Evolutionary conservation across 2,888 invertebrate genomes (phyloP), one percentile per base, ranked within the genome.

Genomic region (Flabesymbios commensalis): DNA sequence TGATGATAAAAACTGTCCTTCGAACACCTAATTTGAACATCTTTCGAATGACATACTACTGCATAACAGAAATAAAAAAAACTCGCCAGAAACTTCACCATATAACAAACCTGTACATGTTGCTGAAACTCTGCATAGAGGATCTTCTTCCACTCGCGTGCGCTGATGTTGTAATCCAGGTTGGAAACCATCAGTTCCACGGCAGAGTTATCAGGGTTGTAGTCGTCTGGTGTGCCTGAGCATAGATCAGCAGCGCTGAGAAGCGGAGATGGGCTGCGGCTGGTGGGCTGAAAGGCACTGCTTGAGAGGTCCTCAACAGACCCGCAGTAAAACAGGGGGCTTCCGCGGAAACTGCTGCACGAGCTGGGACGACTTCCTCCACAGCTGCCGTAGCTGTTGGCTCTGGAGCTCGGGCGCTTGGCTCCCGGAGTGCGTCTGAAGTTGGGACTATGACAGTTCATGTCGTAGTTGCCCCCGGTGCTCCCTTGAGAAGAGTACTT

Each of bases 161-260:
- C 83, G 74, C 88, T 88, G 70, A 90, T 88, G 66, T 86, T 87
- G 71, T 88, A 87, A 82, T 90, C 90, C 67, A 90, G 83, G 81
- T 90, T 90, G 17, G 89, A 87, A 33, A 90, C 87, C 67, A 77
- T 61, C 17, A 82, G 65, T 59, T 79, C 78, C 29, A 80, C 76
- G 17, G 58, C 55, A 19, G 29, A 26, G n/a, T 17, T 42, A 32
- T 47, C 60, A 2, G 28, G 22, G n/a, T 5, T 26, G 31, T 42
- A 43, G 3, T 62, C 48, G 26, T 24, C 24, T n/a, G 31, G 19
- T 10, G 17, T 33, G 43, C 33, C 4, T 10, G 5, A 26, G 29
- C 52, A 7, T 19, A 14, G n/a, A 10, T 43, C 24, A 22, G 7
- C 24, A n/a, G 14, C 55, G 10, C 10, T 14, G 10, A 36, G 39